Evolutionary conservation across 1,140 invertebrate species (phyloP).

Genomic region (Drosophila repletoides): DNA sequence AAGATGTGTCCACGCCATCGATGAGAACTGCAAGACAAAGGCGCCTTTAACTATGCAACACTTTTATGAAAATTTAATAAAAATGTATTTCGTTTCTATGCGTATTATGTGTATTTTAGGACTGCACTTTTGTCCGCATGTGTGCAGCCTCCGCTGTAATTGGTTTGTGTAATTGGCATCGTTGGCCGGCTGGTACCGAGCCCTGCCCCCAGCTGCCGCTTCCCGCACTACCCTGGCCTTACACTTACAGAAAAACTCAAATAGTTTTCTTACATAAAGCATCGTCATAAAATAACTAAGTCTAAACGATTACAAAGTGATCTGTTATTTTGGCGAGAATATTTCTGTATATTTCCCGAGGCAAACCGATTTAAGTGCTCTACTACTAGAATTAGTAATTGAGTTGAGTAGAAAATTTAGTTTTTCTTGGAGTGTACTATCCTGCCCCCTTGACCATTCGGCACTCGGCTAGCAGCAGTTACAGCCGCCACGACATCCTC

Average conservation of each 20-base stretch:
- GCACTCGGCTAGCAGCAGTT: background rate
- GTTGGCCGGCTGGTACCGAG: constrained; percentile 63
- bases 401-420: too few species aligned
- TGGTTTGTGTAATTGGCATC: constrained; percentile 78
- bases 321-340: too few species aligned
- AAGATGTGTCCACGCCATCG: constrained; percentile 94
- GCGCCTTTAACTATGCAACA: constrained; percentile 28
- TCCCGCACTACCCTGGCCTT: background rate
- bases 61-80: constrained; percentile 64
- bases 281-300: too few species aligned
- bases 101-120: constrained; percentile 31
- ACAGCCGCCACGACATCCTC: background rate
- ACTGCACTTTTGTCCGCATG: constrained; percentile 28
- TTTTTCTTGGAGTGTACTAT: too few species aligned
- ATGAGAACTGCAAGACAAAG: constrained; percentile 85
- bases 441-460: too few species aligned
- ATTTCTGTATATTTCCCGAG: too few species aligned
- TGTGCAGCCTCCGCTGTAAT: constrained; percentile 64
- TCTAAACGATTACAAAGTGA: too few species aligned
- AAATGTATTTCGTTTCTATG: constrained; percentile 36
- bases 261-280: too few species aligned
- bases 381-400: too few species aligned
- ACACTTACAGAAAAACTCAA: background rate
- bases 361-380: too few species aligned
- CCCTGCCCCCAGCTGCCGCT: background rate